These are phyloP conservation scores for Chelonoidis abingdonii DNA, from an alignment of 2,113 vertebrate genomes.

Conservation along the genomic window DNA sequence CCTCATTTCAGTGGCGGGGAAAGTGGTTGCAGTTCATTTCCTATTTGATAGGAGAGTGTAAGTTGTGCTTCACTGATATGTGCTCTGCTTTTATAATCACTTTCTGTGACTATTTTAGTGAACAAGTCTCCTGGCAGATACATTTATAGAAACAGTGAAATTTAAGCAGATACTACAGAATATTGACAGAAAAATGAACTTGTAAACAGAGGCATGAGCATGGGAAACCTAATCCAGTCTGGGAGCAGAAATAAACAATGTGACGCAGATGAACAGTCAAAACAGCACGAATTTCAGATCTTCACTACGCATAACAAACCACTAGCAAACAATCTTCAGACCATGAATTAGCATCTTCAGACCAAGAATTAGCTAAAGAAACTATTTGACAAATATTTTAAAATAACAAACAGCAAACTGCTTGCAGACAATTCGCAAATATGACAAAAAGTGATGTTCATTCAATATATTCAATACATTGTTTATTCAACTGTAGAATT, in stretches of 20 bases:
- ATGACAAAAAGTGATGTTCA: background rate
- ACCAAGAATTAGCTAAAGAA: background rate
- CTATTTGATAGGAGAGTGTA: rapidly evolving
- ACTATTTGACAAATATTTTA: background rate
- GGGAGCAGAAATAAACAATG: background rate
- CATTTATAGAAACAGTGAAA: background rate
- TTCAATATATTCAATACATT: background rate
- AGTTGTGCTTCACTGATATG: background rate
- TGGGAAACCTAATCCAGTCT: background rate
- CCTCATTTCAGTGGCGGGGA: background rate
- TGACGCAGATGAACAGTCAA: background rate
- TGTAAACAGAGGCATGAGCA: background rate
- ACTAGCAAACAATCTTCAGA: background rate
- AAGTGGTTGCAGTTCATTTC: background rate
- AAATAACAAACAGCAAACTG: background rate
- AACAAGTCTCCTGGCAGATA: background rate
- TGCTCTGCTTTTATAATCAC: background rate
- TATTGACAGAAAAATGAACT: background rate
- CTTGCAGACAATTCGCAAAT: background rate
- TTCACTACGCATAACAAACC: background rate
- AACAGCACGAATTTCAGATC: background rate
- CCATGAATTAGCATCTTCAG: background rate
- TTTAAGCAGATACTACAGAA: background rate
- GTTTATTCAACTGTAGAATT: background rate
- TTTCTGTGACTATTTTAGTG: background rate